A percentile compares a stretch with the other conserved stretches of the same genome.
These are phyloP conservation scores for Orius insidiosus DNA, from an alignment of 1,140 invertebrate genomes.

Conservation along the genomic window DNA sequence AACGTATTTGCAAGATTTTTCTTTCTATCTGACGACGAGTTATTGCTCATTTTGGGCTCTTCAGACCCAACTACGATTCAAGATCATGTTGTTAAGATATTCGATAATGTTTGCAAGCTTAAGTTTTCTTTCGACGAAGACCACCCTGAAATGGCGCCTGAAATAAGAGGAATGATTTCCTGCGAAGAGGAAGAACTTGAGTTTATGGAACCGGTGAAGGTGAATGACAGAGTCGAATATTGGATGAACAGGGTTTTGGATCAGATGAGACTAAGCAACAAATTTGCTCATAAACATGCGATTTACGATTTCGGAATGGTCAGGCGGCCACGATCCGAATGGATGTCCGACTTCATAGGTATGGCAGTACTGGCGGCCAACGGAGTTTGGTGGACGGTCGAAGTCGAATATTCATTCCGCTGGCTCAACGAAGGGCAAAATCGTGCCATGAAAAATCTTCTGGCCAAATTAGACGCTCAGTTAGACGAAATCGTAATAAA, in stretches of 20 bases:
- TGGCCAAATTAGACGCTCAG: constrained; percentile 59
- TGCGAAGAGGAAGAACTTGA: constrained; percentile 75
- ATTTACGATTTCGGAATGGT: constrained; percentile 67
- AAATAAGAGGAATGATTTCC: constrained; percentile 59
- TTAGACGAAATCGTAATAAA: constrained; percentile 66
- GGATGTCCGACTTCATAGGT: constrained; percentile 76
- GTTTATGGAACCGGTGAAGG: constrained; percentile 39
- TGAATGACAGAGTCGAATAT: constrained; percentile 56
- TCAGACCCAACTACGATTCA: constrained; percentile 39
- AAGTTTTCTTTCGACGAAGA: constrained; percentile 41
- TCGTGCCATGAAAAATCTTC: constrained; percentile 75
- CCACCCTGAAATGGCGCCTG: constrained; percentile 23
- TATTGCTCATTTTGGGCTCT: constrained; percentile 75
- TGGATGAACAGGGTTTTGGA: constrained; percentile 74
- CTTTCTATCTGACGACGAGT: constrained; percentile 84
- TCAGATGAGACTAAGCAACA: constrained; percentile 71
- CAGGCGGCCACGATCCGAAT: constrained; percentile 44
- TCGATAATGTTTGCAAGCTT: constrained; percentile 69
- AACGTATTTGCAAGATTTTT: constrained; percentile 77
- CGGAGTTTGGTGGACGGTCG: constrained; percentile 86
- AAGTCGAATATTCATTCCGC: constrained; percentile 73
- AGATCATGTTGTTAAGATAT: constrained; percentile 43
- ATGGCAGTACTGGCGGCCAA: constrained; percentile 73
- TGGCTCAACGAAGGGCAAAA: constrained; percentile 55
- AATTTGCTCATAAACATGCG: constrained; percentile 72